Evolutionary conservation across 1,140 invertebrate species (phyloP).

Genomic region (Pentalonia nigronervosa): DNA sequence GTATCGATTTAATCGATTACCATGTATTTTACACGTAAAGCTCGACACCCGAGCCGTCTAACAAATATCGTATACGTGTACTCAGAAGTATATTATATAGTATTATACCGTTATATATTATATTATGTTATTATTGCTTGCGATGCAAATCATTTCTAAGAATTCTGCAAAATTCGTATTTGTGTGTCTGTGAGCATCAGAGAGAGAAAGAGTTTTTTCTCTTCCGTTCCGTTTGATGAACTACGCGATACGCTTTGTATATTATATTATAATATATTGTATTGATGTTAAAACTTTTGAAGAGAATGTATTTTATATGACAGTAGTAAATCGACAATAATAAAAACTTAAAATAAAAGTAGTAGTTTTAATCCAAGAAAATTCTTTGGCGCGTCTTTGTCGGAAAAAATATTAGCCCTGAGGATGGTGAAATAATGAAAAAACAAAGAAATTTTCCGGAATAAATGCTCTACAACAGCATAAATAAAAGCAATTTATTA

Average conservation of each 20-base stretch:
- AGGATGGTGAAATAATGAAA: background rate
- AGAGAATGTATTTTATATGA: too few species aligned
- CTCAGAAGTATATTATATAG: too few species aligned
- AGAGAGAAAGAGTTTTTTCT: background rate
- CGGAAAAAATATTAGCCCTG: background rate
- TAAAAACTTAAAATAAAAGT: slow-evolving; percentile 29
- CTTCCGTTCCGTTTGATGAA: background rate
- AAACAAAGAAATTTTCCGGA: background rate
- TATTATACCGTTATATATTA: background rate
- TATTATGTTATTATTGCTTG: background rate
- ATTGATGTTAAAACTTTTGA: background rate
- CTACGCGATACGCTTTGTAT: background rate
- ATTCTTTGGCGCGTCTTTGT: background rate
- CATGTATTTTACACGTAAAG: too few species aligned
- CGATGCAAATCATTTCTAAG: background rate
- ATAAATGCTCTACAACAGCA: background rate
- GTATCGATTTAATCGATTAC: too few species aligned
- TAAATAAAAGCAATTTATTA: background rate
- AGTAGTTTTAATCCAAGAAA: slow-evolving; percentile 11
- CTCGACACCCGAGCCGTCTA: too few species aligned
- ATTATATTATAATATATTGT: background rate
- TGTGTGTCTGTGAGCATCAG: background rate
- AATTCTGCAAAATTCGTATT: background rate
- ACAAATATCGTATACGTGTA: too few species aligned
- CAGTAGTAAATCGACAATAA: background rate